Base-by-base conservation (phyloP, 2,797 vertebrate species). In the Tapera naevia region DNA sequence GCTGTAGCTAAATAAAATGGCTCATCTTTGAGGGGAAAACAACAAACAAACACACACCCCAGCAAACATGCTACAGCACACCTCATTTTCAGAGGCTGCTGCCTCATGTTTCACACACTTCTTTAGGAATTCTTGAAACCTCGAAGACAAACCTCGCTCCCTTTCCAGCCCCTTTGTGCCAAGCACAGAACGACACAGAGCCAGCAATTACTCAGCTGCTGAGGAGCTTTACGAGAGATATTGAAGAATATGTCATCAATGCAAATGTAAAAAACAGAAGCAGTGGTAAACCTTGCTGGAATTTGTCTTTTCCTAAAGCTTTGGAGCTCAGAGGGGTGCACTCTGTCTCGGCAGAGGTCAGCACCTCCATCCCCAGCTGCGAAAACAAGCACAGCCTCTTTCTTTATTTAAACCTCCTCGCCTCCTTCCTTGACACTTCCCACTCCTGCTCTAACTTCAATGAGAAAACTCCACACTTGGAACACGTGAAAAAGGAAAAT, bases 51-150 rank as follows among this genome's bases (percentile, higher is more conserved):
- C 8, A 10, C 10, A 41, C 39, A 41, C 14, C 32, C 19, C 76
- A 74, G 32, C 22, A 72, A 37, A 69, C 1, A 0, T 3, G 30
- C 57, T 60, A 48, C n/a, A 61, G 76, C 57, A 71, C 0, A 0
- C 41, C 62, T 50, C 14, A 0, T 11, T 62, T 46, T 7, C 8
- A 7, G 56, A 83, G 12, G 9, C 13, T 13, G n/a, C 72, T 65
- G 13, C 37, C 57, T 80, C 35, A 33, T 3, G 5, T 76, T 74
- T 66, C 25, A 11, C 15, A 43, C 60, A n/a, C 35, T 32, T 13
- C 12, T 8, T 48, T 58, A n/a, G 45, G 30, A 70, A 46, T n/a
- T 41, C 37, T 32, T 21, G 24, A 67, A 90, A 72, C 22, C 12
- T 74, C 25, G 23, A 57, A 10, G 74, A 74, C 37, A 69, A 71